phyloP scores from a whole-genome alignment of 2,113 vertebrate genomes.

The Chionis minor region DNA sequence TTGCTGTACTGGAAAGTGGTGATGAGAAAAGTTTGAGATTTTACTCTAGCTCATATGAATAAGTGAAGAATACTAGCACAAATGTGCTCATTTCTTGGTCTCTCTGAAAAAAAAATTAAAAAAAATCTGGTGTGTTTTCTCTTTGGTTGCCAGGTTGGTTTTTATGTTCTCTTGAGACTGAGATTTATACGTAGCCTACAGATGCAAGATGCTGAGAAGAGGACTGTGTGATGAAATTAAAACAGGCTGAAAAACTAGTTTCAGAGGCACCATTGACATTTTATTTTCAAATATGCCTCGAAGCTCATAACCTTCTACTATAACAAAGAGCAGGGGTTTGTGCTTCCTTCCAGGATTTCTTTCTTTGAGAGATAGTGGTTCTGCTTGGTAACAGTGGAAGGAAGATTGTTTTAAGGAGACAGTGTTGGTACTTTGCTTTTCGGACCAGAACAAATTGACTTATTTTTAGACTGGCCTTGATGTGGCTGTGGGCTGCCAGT shows the following conservation, averaged over 20 bases:
- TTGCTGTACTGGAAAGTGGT: not conserved
- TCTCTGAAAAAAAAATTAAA: not conserved
- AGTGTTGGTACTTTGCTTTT: not conserved
- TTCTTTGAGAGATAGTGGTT: not conserved
- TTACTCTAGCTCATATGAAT: not conserved
- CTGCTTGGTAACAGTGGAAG: not conserved
- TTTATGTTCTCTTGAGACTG: not conserved
- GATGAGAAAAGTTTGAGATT: not conserved
- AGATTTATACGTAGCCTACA: not conserved
- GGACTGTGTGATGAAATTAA: not conserved
- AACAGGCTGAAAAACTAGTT: not conserved
- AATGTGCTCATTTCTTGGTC: not conserved
- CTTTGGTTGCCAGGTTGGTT: not conserved
- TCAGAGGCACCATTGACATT: not conserved
- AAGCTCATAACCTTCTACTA: not conserved
- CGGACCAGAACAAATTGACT: slow-evolving; percentile 6
- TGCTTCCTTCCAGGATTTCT: not conserved
- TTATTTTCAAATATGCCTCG: not conserved
- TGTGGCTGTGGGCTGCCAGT: slow-evolving; percentile 2
- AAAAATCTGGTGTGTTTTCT: not conserved
- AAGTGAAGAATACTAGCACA: not conserved
- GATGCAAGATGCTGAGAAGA: not conserved
- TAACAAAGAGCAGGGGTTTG: not conserved
- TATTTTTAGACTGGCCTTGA: slow-evolving; percentile 51
- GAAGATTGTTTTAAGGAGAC: not conserved